Evolutionary conservation across 1,140 invertebrate genomes (phyloP).

Genomic region (Myzus persicae): DNA sequence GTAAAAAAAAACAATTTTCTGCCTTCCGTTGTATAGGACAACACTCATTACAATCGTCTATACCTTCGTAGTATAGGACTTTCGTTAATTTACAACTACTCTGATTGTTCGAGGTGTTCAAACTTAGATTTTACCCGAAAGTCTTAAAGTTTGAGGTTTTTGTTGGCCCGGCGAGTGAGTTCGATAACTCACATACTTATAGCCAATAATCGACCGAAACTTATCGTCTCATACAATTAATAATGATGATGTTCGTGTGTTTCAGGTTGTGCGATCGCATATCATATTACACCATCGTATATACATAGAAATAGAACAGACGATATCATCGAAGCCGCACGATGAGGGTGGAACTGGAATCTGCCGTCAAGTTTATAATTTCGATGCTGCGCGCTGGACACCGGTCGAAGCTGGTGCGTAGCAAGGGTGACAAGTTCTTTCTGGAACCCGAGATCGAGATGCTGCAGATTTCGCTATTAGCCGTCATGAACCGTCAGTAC

Average conservation of each 20-base stretch:
- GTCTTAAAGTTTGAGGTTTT: background rate
- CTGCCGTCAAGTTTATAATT: conserved; percentile 43
- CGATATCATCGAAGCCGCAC: background rate
- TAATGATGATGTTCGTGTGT: background rate
- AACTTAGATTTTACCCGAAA: background rate
- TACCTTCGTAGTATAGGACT: too few relatives aligned
- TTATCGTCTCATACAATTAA: background rate
- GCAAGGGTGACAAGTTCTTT: conserved; percentile 19
- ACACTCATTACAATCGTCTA: too few relatives aligned
- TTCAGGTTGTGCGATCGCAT: background rate
- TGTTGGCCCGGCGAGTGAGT: too few relatives aligned
- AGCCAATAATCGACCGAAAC: background rate
- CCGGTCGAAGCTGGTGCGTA: conserved; percentile 1
- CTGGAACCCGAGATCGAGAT: conserved; percentile 41
- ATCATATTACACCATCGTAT: background rate
- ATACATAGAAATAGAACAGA: background rate
- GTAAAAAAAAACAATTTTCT: background rate
- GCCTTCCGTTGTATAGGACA: background rate
- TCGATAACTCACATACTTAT: too few relatives aligned
- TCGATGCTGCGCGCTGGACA: conserved; percentile 43
- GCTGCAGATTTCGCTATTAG: conserved; percentile 72
- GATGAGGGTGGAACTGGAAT: conserved; percentile 40
- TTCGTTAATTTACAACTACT: background rate
- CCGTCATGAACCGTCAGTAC: conserved; percentile 94
- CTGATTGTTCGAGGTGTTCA: background rate